phyloP scores from a whole-genome alignment of 2,888 invertebrate genomes.

The Conus canariensis region DNA sequence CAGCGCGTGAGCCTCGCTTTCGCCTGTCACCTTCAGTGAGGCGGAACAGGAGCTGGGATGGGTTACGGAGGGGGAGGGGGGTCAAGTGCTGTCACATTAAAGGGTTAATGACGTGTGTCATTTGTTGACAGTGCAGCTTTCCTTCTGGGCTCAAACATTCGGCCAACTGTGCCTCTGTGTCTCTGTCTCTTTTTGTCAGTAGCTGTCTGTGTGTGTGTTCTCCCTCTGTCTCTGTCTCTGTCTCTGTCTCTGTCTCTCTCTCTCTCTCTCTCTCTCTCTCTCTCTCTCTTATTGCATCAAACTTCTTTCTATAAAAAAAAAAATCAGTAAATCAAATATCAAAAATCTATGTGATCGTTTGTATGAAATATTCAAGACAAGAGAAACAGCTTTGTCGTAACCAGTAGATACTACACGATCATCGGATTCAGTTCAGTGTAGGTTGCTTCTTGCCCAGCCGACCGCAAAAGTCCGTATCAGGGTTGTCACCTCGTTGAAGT shows the following conservation, averaged over 20 bases:
- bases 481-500: too few relatives aligned
- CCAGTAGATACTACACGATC: too few relatives aligned
- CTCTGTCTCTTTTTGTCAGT: neutral
- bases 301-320: too few relatives aligned
- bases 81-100: neutral
- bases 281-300: neutral
- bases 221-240: neutral
- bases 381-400: too few relatives aligned
- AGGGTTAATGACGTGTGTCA: neutral
- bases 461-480: too few relatives aligned
- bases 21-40: too few relatives aligned
- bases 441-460: too few relatives aligned
- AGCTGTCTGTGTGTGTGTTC: neutral
- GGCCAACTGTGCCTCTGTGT: neutral
- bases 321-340: too few relatives aligned
- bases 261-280: conserved; percentile 32
- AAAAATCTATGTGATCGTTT: too few relatives aligned
- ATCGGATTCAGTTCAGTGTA: too few relatives aligned
- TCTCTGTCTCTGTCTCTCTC: neutral
- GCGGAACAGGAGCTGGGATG: neutral
- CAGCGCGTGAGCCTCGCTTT: too few relatives aligned
- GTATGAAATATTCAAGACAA: too few relatives aligned
- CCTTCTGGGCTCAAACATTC: neutral
- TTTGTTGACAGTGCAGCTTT: neutral
- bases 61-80: neutral